These are phyloP conservation scores for Magallana nippona DNA, from an alignment of 2,888 invertebrate species.

Conservation along the genomic window DNA sequence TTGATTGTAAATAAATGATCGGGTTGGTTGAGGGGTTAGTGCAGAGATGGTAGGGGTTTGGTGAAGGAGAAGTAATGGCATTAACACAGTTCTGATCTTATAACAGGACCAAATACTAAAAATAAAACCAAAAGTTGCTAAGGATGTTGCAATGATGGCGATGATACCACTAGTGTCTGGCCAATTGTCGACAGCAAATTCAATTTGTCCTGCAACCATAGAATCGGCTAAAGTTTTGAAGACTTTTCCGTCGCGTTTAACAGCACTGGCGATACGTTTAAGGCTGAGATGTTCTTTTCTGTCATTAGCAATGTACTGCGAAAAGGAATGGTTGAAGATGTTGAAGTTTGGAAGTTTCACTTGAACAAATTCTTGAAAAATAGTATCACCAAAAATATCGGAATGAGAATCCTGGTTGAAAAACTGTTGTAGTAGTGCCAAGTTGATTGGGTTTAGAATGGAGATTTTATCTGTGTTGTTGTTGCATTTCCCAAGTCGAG, in stretches of 20 bases:
- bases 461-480: not conserved
- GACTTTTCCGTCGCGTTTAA: not conserved
- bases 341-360: not conserved
- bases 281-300: not conserved
- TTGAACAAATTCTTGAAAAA: no score
- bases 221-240: constrained; percentile 33
- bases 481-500: constrained; percentile 31
- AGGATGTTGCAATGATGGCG: not conserved
- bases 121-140: not conserved
- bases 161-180: constrained; percentile 14
- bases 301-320: not conserved
- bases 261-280: constrained; percentile 25
- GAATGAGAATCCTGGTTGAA: constrained; percentile 29
- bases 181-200: constrained; percentile 38
- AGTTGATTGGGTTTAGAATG: constrained; percentile 13
- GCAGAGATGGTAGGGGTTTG: not conserved
- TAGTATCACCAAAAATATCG: no score
- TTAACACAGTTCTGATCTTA: constrained; percentile 1
- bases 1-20: constrained; percentile 28
- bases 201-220: constrained; percentile 28
- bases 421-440: constrained; percentile 42
- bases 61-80: constrained; percentile 22
- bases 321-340: constrained; percentile 18
- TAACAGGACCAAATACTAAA: constrained; percentile 9
- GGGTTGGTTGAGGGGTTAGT: constrained; percentile 19